These are phyloP conservation scores for Phrynosoma platyrhinos DNA, from an alignment of 2,113 vertebrate species.

Conservation along the genomic window DNA sequence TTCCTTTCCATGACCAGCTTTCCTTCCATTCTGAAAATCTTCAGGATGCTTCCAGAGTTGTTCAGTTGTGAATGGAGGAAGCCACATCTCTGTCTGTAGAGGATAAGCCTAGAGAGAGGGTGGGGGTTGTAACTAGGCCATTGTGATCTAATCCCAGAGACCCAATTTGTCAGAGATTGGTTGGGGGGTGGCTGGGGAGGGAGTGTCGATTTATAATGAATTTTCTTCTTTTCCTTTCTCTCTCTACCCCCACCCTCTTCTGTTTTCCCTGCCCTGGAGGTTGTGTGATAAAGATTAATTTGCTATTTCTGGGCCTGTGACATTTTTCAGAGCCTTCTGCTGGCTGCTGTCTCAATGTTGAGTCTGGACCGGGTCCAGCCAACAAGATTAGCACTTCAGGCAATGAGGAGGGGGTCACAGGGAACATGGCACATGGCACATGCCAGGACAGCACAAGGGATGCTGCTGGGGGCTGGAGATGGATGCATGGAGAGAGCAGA, in stretches of 20 bases:
- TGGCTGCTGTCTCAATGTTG: constrained; percentile 69
- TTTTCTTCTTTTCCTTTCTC: constrained; percentile 32
- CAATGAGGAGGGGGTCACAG: constrained; percentile 54
- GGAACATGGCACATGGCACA: constrained; percentile 63
- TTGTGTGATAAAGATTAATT: constrained; percentile 76
- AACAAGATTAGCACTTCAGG: constrained; percentile 46
- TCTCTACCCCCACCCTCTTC: constrained; percentile 45
- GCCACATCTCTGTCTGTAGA: constrained; percentile 30
- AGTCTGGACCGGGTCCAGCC: constrained; percentile 69
- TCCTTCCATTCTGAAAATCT: neutral
- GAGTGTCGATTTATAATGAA: constrained; percentile 64
- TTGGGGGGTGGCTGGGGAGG: constrained; percentile 45
- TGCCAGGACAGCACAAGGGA: constrained; percentile 44
- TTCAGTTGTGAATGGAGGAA: constrained; percentile 57
- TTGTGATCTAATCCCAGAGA: constrained; percentile 68
- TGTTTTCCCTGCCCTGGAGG: constrained; percentile 65
- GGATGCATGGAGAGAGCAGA: accelerated
- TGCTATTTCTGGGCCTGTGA: constrained; percentile 78
- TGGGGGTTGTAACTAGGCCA: constrained; percentile 72
- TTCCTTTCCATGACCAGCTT: neutral
- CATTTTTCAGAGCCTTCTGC: constrained; percentile 77
- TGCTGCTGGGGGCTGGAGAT: neutral
- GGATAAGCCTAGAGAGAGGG: constrained; percentile 62
- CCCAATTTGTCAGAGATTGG: constrained; percentile 62
- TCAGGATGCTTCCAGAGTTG: constrained; percentile 20